phyloP scores from a whole-genome alignment of 2,888 invertebrate species.

The Emmelina monodactyla region DNA sequence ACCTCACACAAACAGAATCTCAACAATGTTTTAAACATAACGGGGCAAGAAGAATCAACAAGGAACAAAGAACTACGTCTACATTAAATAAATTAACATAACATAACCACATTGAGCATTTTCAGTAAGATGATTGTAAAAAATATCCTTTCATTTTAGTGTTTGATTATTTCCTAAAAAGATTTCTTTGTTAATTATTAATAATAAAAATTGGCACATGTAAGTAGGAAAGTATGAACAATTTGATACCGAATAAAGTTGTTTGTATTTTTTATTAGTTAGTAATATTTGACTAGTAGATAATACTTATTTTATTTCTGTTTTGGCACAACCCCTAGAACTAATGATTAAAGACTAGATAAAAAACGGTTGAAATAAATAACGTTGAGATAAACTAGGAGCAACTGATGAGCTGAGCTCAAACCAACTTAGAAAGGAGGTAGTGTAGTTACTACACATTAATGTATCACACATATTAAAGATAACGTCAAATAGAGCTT shows the following conservation, averaged over 20 bases:
- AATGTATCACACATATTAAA: constrained; percentile 43
- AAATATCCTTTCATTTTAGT: no score
- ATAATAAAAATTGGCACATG: no score
- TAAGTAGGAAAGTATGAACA: no score
- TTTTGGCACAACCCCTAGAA: no score
- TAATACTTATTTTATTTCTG: no score
- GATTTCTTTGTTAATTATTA: no score
- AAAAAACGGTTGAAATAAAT: no score
- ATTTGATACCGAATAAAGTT: neutral
- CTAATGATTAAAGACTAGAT: no score
- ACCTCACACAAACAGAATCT: neutral
- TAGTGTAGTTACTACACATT: constrained; percentile 61
- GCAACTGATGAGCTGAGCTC: constrained; percentile 50
- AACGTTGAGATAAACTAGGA: no score
- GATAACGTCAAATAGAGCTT: constrained; percentile 26
- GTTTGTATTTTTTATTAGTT: neutral
- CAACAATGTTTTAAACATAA: no score
- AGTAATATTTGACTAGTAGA: neutral
- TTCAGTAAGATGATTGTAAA: no score
- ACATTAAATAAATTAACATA: constrained; percentile 48
- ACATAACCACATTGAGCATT: constrained; percentile 60
- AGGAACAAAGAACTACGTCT: constrained; percentile 42
- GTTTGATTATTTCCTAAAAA: no score
- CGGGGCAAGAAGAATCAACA: constrained; percentile 49
- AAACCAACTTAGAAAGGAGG: constrained; percentile 46